phyloP scores from a whole-genome alignment of 2,888 invertebrate genomes.

The Drosophila subsilvestris region DNA sequence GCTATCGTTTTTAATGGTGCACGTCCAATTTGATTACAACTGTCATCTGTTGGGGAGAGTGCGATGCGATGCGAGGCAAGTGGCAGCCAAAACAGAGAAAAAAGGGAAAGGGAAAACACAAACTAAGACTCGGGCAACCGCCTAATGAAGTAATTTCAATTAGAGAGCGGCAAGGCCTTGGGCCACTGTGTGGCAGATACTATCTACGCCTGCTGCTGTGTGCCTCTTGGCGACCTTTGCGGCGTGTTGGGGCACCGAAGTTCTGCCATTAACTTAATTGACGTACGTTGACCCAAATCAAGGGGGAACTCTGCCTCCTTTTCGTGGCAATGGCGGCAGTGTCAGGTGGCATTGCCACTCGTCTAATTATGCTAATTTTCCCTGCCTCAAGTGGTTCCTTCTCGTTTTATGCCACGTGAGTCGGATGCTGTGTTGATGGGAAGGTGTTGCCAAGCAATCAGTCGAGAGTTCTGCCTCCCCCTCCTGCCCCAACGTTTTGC shows the following conservation, averaged over 20 bases:
- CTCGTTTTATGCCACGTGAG: too few species aligned
- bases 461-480: conserved; percentile 8
- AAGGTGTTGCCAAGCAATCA: conserved; percentile 28
- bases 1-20: conserved; percentile 69
- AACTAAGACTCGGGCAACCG: conserved; percentile 47
- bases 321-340: conserved; percentile 10
- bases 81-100: conserved; percentile 37
- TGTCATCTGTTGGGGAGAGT: conserved; percentile 68
- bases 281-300: conserved; percentile 65
- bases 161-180: conserved; percentile 38
- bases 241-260: conserved; percentile 38
- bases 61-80: conserved; percentile 19
- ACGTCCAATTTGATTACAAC: conserved; percentile 78
- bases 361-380: conserved; percentile 35
- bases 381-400: neutral
- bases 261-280: conserved; percentile 48
- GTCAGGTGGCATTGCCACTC: conserved; percentile 13
- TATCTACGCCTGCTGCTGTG: neutral
- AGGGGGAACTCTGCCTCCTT: conserved; percentile 21
- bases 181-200: neutral
- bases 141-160: conserved; percentile 79
- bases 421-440: conserved; percentile 3
- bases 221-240: conserved; percentile 26
- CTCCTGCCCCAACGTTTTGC: conserved; percentile 9
- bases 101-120: conserved; percentile 27